Percentiles rank a stretch among this genome's conserved stretches.
These are phyloP conservation scores for Neoarius graeffei DNA, from an alignment of 2,113 vertebrate genomes.

Conservation along the genomic window DNA sequence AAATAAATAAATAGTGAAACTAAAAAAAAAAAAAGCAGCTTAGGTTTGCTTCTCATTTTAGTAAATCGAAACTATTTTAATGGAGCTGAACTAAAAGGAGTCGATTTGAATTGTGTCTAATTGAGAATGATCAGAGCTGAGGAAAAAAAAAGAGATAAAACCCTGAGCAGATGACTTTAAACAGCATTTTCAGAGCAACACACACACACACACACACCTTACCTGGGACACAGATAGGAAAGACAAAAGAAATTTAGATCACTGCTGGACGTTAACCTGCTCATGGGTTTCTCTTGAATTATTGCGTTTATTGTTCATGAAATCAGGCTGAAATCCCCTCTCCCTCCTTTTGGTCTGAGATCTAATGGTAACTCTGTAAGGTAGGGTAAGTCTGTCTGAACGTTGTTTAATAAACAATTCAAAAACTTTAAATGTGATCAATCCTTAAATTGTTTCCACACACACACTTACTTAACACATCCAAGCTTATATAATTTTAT, in stretches of 20 bases:
- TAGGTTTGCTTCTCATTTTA: slow-evolving; percentile 37
- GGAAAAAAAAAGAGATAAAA: not conserved
- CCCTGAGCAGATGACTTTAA: slow-evolving; percentile 11
- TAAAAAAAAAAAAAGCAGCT: slow-evolving; percentile 3
- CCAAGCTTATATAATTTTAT: not conserved
- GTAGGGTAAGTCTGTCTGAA: slow-evolving; percentile 39
- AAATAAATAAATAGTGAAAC: slow-evolving; percentile 18
- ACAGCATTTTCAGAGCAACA: slow-evolving; percentile 32
- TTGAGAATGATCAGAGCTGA: not conserved
- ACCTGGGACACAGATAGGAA: slow-evolving; percentile 20
- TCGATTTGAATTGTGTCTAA: slow-evolving; percentile 3
- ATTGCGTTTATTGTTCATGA: slow-evolving; percentile 38
- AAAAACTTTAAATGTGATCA: not conserved
- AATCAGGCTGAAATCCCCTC: slow-evolving; percentile 35
- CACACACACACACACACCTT: not conserved
- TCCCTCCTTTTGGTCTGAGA: slow-evolving; percentile 47
- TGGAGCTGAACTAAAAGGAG: slow-evolving; percentile 4
- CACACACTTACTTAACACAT: not conserved
- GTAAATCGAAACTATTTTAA: not conserved
- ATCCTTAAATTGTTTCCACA: not conserved
- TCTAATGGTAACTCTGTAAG: slow-evolving; percentile 45
- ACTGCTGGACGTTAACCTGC: not conserved
- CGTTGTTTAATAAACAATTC: slow-evolving; percentile 53
- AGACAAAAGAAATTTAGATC: slow-evolving; percentile 7
- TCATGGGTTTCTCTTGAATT: slow-evolving; percentile 22